These are phyloP conservation scores for Pogonocichla stellata DNA, from an alignment of 2,113 vertebrate species.

Conservation along the genomic window DNA sequence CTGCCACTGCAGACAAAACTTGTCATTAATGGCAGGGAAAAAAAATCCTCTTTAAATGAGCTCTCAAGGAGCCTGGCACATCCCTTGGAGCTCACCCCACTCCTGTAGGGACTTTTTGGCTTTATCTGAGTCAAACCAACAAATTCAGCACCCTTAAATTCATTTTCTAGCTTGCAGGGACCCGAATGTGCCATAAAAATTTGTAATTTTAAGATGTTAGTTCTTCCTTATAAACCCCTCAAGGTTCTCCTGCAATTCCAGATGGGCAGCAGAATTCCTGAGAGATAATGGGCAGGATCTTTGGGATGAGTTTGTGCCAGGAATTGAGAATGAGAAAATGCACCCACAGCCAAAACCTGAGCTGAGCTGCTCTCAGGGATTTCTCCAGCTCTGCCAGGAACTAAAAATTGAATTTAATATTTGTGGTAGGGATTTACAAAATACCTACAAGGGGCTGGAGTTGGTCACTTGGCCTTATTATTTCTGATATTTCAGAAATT, in stretches of 20 bases:
- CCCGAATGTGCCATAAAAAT: background rate
- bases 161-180: background rate
- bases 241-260: background rate
- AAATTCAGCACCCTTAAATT: background rate
- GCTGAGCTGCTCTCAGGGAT: background rate
- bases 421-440: background rate
- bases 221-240: background rate
- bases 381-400: background rate
- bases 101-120: background rate
- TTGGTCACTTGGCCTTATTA: background rate
- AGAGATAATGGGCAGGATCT: background rate
- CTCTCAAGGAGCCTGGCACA: rapidly evolving
- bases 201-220: background rate
- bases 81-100: background rate
- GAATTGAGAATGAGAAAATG: background rate
- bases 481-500: background rate
- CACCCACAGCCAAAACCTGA: background rate
- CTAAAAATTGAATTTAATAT: background rate
- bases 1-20: background rate
- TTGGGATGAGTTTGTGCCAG: background rate
- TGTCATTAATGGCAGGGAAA: background rate
- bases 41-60: background rate
- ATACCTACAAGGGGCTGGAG: background rate
- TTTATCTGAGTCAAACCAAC: background rate
- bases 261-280: background rate